phyloP scores from a whole-genome alignment of 2,888 invertebrate species.

The Antitype chi region DNA sequence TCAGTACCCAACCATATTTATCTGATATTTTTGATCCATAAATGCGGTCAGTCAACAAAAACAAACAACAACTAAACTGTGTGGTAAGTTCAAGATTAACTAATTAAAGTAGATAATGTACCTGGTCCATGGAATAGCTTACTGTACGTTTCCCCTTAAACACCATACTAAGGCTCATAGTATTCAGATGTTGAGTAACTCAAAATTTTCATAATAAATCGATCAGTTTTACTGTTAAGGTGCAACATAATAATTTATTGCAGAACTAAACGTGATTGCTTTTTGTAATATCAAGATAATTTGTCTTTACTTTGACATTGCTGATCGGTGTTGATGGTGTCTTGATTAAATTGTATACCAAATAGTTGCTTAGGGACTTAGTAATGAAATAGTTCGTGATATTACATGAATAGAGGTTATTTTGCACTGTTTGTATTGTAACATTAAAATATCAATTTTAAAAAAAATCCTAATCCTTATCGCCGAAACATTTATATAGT shows the following conservation, averaged over 20 bases:
- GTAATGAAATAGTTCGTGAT: conserved; percentile 29
- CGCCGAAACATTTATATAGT: conserved; percentile 4
- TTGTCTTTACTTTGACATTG: conserved; percentile 61
- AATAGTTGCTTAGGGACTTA: conserved; percentile 22
- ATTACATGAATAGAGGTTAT: conserved; percentile 13
- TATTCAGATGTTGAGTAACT: conserved; percentile 65
- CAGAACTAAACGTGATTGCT: conserved; percentile 63
- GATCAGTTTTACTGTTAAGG: conserved; percentile 64
- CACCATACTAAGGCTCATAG: conserved; percentile 47
- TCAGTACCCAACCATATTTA: too few species aligned
- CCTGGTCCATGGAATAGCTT: not conserved
- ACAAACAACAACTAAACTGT: too few species aligned
- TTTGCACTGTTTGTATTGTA: not conserved
- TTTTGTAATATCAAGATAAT: conserved; percentile 65
- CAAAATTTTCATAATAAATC: conserved; percentile 69
- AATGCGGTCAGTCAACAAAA: too few species aligned
- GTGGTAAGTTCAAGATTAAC: not conserved
- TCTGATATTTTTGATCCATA: too few species aligned
- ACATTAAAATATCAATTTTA: not conserved
- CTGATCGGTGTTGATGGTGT: conserved; percentile 54
- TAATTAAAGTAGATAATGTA: not conserved
- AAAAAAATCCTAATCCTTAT: not conserved
- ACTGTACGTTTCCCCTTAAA: conserved; percentile 31
- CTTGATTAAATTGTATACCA: conserved; percentile 54
- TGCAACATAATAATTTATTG: conserved; percentile 50